Base-by-base conservation (phyloP, 2,888 invertebrate genomes). In the Taenaris catops region DNA sequence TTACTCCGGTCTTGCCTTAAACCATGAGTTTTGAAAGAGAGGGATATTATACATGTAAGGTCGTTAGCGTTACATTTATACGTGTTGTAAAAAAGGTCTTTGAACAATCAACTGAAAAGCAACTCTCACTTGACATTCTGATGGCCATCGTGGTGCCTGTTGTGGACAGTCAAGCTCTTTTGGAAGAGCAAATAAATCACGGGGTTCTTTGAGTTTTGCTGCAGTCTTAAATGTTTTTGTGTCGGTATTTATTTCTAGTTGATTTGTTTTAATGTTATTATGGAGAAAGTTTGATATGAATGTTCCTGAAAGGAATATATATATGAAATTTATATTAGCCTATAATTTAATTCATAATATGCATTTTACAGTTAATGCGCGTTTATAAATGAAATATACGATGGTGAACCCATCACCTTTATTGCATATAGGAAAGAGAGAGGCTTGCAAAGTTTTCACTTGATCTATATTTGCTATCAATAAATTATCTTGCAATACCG, bases 81-180 rank as follows among this genome's bases (percentile, higher is more conserved):
- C n/a, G n/a, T n/a, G n/a, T n/a, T n/a, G n/a, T n/a, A n/a, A n/a
- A n/a, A n/a, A n/a, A n/a, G n/a, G n/a, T n/a, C n/a, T n/a, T n/a
- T n/a, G n/a, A n/a, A n/a, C n/a, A n/a, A n/a, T n/a, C n/a, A n/a
- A n/a, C n/a, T n/a, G n/a, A n/a, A n/a, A 11, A 31, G 2, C 4
- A 10, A 12, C 31, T 34, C 65, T 79, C 69, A 95, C 95, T 89
- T 96, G 95, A 76, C 96, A 96, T 87, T 96, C 96, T 24, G 94
- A 92, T 8, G 96, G 96, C 95, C 95, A 96, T 68, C 95, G 88
- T 38, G 95, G 91, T 55, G 93, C 92, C 84, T 95, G 95, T 56
- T 92, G 91, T 32, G 92, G 90, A 60, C 91, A 91, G 55, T 92
- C 92, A 59, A 91, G 79, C 65, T 91, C 91, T 63, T 90, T 91